Percentiles rank a stretch among this genome's conserved stretches.
Conservation (phyloP, 2,888 invertebrate genomes). For the Tanaodytes sp. region DNA sequence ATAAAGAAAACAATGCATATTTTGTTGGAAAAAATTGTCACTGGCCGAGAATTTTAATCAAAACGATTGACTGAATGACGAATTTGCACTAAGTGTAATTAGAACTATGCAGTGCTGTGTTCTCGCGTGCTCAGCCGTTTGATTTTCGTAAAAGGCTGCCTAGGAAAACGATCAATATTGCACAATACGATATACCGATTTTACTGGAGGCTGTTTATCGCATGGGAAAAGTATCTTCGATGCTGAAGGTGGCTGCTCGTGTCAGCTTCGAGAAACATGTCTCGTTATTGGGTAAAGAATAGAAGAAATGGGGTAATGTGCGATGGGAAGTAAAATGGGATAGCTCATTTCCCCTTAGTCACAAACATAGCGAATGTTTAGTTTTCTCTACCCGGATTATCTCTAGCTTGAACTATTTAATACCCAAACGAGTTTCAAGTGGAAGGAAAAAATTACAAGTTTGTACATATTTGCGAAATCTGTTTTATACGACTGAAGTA, state of each 20-base stretch:
- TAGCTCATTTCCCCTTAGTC: conserved; percentile 23
- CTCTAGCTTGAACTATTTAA: conserved; percentile 5
- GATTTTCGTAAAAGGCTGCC: conserved; percentile 39
- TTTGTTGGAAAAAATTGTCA: too few species aligned
- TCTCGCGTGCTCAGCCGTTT: conserved; percentile 41
- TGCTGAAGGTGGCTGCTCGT: conserved; percentile 32
- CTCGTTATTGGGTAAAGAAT: conserved; percentile 31
- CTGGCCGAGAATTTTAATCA: too few species aligned
- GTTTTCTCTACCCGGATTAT: conserved; percentile 10
- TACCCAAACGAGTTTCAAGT: conserved; percentile 3
- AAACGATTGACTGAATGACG: conserved; percentile 25
- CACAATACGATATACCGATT: conserved; percentile 45
- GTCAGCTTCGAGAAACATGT: conserved; percentile 33
- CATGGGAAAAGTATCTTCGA: conserved; percentile 42
- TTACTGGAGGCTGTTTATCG: conserved; percentile 35
- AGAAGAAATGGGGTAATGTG: conserved; percentile 25
- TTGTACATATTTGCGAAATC: not conserved
- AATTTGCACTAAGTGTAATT: conserved; percentile 35
- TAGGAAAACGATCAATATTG: conserved; percentile 52
- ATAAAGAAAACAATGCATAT: too few species aligned
- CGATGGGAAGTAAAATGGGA: conserved; percentile 27
- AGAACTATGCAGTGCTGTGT: conserved; percentile 36
- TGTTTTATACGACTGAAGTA: too few species aligned
- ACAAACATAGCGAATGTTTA: not conserved
- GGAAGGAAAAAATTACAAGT: conserved; percentile 2